Evolutionary conservation across 2,113 vertebrate genomes (phyloP).

Genomic region (Hemichromis elongatus): DNA sequence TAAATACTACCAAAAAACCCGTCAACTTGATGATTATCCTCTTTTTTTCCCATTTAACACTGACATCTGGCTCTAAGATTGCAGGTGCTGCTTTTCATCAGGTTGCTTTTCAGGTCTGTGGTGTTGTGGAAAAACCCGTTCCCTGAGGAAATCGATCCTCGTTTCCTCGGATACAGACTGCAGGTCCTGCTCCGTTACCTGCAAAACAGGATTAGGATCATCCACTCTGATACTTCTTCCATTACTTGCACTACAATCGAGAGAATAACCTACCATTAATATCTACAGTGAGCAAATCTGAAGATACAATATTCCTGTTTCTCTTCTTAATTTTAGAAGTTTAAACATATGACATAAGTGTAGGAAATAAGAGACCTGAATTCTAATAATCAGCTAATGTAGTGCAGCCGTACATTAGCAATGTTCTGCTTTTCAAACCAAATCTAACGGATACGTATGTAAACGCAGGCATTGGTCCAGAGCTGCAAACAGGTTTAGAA

Average conservation of each 20-base stretch:
- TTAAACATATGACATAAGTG: neutral
- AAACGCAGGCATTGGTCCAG: neutral
- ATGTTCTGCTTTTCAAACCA: neutral
- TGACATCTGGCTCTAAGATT: neutral
- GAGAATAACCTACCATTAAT: neutral
- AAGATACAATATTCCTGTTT: neutral
- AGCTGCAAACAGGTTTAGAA: neutral
- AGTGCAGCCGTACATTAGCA: neutral
- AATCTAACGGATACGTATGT: rapidly evolving
- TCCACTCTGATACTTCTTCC: neutral
- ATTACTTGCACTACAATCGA: neutral
- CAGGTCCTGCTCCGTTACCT: conserved; percentile 76
- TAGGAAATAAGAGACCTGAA: neutral
- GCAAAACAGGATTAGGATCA: neutral
- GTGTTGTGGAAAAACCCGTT: conserved; percentile 64
- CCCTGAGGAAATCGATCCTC: conserved; percentile 64
- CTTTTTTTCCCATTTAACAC: neutral
- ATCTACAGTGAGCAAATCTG: neutral
- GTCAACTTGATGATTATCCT: neutral
- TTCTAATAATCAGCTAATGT: neutral
- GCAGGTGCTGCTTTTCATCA: neutral
- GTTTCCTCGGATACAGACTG: conserved; percentile 58
- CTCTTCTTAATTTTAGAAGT: neutral
- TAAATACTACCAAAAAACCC: neutral
- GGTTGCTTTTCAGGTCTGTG: neutral